A percentile compares a stretch with the other conserved stretches of the same genome.
These are phyloP conservation scores for Triplophysa siluroides DNA, from an alignment of 2,113 vertebrate species.

Conservation along the genomic window DNA sequence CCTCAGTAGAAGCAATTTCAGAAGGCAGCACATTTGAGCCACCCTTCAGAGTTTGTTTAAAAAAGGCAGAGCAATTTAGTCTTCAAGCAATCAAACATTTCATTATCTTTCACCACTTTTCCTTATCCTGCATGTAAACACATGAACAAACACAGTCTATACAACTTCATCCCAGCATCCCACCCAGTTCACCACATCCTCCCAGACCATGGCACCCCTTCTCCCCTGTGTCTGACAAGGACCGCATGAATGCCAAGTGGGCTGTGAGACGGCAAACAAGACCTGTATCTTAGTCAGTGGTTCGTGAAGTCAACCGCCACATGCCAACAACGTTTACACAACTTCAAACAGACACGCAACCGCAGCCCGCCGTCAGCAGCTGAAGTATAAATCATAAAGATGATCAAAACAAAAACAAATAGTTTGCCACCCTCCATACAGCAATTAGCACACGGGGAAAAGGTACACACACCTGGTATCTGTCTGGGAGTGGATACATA, in stretches of 20 bases:
- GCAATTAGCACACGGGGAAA: slow-evolving; percentile 19
- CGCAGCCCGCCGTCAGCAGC: background rate
- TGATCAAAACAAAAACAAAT: background rate
- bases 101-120: slow-evolving; percentile 44
- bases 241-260: slow-evolving; percentile 11
- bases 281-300: slow-evolving; percentile 31
- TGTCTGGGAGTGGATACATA: slow-evolving; percentile 14
- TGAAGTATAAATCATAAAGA: slow-evolving; percentile 22
- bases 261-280: slow-evolving; percentile 17
- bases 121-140: slow-evolving; percentile 35
- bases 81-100: slow-evolving; percentile 1
- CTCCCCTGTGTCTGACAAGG: background rate
- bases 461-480: slow-evolving; percentile 32
- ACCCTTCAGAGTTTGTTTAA: background rate
- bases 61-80: background rate
- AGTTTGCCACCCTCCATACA: slow-evolving; percentile 1
- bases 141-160: slow-evolving; percentile 34
- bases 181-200: slow-evolving; percentile 22
- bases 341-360: slow-evolving; percentile 2
- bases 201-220: background rate
- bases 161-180: slow-evolving; percentile 16
- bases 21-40: background rate
- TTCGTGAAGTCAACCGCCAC: background rate
- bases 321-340: slow-evolving; percentile 19
- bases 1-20: background rate